These are phyloP conservation scores for Habrosyne pyritoides DNA, from an alignment of 2,888 invertebrate genomes.

Conservation along the genomic window DNA sequence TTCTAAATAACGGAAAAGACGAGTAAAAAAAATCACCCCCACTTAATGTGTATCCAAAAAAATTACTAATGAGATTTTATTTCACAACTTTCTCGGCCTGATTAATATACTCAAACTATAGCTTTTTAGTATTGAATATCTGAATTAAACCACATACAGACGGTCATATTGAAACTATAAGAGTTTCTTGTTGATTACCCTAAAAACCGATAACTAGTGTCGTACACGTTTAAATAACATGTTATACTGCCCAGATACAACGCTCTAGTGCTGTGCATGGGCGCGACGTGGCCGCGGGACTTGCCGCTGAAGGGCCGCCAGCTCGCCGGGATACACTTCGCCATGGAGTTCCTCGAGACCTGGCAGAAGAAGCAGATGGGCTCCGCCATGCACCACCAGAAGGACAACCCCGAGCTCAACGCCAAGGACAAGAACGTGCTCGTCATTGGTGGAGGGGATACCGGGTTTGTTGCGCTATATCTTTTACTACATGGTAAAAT, in stretches of 20 bases:
- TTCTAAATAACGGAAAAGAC: too few species aligned
- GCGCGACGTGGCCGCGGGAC: constrained; percentile 98
- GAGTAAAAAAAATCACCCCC: too few species aligned
- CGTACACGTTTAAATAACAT: too few species aligned
- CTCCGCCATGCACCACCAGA: constrained; percentile 47
- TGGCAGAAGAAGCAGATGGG: constrained; percentile 98
- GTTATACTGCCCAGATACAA: constrained; percentile 84
- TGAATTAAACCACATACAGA: too few species aligned
- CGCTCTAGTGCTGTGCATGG: constrained; percentile 94
- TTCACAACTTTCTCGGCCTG: too few species aligned
- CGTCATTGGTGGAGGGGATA: constrained; percentile 94
- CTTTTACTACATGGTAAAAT: constrained; percentile 32
- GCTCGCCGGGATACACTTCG: constrained; percentile 96
- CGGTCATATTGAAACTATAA: too few species aligned
- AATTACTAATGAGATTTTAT: too few species aligned
- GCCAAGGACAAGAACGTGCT: constrained; percentile 98
- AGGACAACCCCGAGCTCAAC: constrained; percentile 82
- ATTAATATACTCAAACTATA: too few species aligned
- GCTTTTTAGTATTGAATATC: too few species aligned
- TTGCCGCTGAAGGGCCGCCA: constrained; percentile 93
- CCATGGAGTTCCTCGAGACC: constrained; percentile 98
- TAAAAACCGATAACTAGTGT: too few species aligned
- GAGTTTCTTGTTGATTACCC: too few species aligned
- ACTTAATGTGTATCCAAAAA: too few species aligned
- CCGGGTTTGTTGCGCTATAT: constrained; percentile 83